Base-by-base conservation (phyloP, 2,113 vertebrate species). In the Falco punctatus region DNA sequence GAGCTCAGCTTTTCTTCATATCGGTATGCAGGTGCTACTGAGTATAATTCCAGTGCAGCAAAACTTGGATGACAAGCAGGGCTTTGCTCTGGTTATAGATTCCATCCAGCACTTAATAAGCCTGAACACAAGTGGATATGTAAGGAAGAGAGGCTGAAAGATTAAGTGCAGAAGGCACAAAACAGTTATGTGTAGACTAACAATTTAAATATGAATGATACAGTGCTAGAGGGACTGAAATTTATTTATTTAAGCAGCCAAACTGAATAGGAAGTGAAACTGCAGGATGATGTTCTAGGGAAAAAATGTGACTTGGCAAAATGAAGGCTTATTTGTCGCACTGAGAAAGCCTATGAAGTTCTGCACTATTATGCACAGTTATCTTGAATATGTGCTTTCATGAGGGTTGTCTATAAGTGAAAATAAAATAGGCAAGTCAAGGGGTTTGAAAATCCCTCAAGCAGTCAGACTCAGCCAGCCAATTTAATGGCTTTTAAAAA, bases 201-300 rank as follows among this genome's bases (percentile, higher is more conserved):
- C 21, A 70, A 66, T 70, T 64, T 90, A 77, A 81, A 78, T 64
- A 59, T n/a, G 21, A 84, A 74, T 52, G 32, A 90, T 71, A 33
- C 42, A 67, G 59, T 0, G 0, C 46, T 73, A 35, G 28, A 88
- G 26, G 24, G 55, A 44, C 49, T 2, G 2, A 77, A 67, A 83
- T 73, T 92, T 92, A 85, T 86, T 92, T 95, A 69, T 88, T 83
- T 67, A 84, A 86, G 72, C 67, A 94, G 62, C 65, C 55, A 73
- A 40, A 78, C 64, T 49, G 38, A 92, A 84, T 28, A 55, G 55
- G 57, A 85, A 67, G 55, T 88, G 64, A 83, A 92, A 51, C 10
- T 74, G 30, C 27, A n/a, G 80, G 42, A 70, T 97, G 64, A 92
- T 93, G 82, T 94, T 94, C 24, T 35, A 88, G 72, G 72, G 88